A percentile compares a stretch with the other conserved stretches of the same genome.
Conservation (phyloP, 2,888 invertebrate genomes). For the Andrena haemorrhoa region DNA sequence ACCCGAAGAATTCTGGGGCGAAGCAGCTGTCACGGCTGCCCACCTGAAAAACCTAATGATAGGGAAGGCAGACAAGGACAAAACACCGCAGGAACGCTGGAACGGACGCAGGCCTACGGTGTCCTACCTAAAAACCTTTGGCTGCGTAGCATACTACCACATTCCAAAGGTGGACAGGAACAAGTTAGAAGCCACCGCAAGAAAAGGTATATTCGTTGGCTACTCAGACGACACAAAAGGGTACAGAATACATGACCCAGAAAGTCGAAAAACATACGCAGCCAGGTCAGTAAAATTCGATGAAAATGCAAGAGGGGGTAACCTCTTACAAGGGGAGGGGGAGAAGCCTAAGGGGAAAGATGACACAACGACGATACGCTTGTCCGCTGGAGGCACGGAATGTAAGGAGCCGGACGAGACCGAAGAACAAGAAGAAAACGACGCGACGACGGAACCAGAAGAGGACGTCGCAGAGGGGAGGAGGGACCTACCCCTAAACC, state of each 20-base stretch:
- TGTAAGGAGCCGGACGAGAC: too few species aligned
- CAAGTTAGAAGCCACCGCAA: neutral
- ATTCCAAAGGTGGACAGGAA: neutral
- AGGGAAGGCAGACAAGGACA: neutral
- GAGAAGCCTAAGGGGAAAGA: neutral
- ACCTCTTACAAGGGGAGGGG: neutral
- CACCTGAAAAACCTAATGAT: neutral
- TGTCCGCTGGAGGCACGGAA: too few species aligned
- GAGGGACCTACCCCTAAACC: too few species aligned
- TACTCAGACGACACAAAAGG: slow-evolving; percentile 6
- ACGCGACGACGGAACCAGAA: too few species aligned
- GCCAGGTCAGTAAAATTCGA: slow-evolving; percentile 5
- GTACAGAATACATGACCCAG: slow-evolving; percentile 3
- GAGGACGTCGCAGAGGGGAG: too few species aligned
- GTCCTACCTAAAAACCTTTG: neutral
- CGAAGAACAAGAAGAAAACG: too few species aligned
- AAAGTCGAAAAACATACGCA: neutral
- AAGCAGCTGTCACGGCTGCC: neutral
- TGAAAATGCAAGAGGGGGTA: neutral
- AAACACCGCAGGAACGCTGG: neutral
- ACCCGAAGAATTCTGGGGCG: neutral
- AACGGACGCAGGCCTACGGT: neutral
- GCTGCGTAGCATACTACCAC: neutral
- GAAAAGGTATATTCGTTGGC: neutral
- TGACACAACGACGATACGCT: too few species aligned